A percentile compares a stretch with the other conserved stretches of the same genome.
Evolutionary conservation across 2,113 vertebrate genomes (phyloP).

Genomic region (Toxostoma redivivum): DNA sequence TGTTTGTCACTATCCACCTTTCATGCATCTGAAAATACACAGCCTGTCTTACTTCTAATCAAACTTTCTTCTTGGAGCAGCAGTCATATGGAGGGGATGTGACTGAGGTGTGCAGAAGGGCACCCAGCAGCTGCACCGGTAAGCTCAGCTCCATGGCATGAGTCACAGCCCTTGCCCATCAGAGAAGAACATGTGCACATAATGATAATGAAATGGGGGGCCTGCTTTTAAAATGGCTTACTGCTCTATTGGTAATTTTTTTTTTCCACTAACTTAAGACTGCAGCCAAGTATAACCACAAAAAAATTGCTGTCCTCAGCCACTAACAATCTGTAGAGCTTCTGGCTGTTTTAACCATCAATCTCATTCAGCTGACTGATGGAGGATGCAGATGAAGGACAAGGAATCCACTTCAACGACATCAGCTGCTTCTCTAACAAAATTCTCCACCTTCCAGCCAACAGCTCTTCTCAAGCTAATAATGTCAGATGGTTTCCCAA

Average conservation of each 20-base stretch:
- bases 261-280: neutral
- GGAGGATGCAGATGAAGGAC: neutral
- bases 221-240: neutral
- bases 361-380: neutral
- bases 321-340: neutral
- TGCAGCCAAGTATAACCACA: neutral
- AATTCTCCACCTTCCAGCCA: neutral
- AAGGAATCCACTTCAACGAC: neutral
- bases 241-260: neutral
- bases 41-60: neutral
- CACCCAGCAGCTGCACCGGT: neutral
- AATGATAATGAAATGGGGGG: neutral
- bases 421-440: neutral
- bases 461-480: neutral
- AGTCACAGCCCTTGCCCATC: neutral
- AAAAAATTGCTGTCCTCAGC: neutral
- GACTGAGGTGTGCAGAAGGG: neutral
- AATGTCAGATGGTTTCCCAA: neutral
- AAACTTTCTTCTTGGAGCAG: neutral
- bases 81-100: neutral
- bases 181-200: neutral
- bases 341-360: neutral
- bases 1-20: neutral
- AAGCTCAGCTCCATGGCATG: neutral
- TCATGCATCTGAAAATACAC: neutral